Evolutionary conservation across 2,113 vertebrate species (phyloP).

Genomic region (Trematocara unimaculatum): DNA sequence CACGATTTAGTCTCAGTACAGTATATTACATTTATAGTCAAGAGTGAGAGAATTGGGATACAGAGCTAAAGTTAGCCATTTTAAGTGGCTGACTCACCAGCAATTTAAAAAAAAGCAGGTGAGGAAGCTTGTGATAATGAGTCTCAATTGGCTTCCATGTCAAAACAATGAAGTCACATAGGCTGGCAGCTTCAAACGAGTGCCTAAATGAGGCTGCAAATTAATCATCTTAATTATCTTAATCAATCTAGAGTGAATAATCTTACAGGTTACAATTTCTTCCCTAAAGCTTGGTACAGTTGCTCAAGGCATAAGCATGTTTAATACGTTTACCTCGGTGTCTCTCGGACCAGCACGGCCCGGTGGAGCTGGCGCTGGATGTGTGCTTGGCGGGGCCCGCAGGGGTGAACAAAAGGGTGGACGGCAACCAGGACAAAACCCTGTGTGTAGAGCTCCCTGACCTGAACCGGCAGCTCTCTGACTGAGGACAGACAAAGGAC

Average conservation of each 20-base stretch:
- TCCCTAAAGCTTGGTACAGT: background rate
- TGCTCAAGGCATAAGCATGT: background rate
- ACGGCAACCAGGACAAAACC: constrained; percentile 87
- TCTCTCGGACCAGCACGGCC: constrained; percentile 88
- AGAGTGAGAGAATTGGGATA: constrained; percentile 48
- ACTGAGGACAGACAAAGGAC: constrained; percentile 86
- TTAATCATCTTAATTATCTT: constrained; percentile 7
- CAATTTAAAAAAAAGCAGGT: constrained; percentile 9
- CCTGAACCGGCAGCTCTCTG: constrained; percentile 84
- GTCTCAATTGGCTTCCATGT: constrained; percentile 26
- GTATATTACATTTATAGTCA: constrained; percentile 1
- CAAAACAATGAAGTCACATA: constrained; percentile 18
- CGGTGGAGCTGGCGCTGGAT: constrained; percentile 88
- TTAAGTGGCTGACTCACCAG: constrained; percentile 20
- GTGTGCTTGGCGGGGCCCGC: constrained; percentile 76
- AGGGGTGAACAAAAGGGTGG: constrained; percentile 89
- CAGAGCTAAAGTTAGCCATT: constrained; percentile 14
- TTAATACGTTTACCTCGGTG: constrained; percentile 52
- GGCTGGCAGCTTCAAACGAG: background rate
- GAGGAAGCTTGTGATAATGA: constrained; percentile 37
- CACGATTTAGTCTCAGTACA: background rate
- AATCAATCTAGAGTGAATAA: background rate
- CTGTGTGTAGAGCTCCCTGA: constrained; percentile 88
- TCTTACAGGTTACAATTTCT: background rate
- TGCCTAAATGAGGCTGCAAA: background rate